Percentiles rank a stretch among this genome's conserved stretches.
Evolutionary conservation across 2,797 vertebrate genomes (phyloP).

Genomic region (Spondyliosoma cantharus): DNA sequence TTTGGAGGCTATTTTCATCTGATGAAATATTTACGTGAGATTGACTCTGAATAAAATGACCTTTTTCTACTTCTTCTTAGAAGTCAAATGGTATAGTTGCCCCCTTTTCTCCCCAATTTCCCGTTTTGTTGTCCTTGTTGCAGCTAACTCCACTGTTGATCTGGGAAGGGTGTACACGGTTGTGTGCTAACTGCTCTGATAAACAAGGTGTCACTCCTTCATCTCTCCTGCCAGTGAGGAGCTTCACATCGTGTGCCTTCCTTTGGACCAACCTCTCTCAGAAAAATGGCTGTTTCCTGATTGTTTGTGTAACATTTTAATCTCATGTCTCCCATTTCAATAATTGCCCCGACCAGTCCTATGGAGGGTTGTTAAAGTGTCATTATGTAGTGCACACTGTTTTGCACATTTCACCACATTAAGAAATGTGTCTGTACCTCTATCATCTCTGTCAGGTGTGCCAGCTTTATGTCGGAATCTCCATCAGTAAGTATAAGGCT

Average conservation of each 20-base stretch:
- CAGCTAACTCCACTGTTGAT: background rate
- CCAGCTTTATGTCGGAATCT: conserved; percentile 37
- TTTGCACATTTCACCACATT: background rate
- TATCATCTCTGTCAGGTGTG: conserved; percentile 71
- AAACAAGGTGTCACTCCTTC: background rate
- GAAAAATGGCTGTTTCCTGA: background rate
- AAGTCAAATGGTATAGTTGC: background rate
- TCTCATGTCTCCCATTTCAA: background rate
- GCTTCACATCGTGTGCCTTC: background rate
- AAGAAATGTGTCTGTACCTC: conserved; percentile 72
- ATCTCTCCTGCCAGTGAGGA: background rate
- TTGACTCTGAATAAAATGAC: no score
- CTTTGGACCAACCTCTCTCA: background rate
- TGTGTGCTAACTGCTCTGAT: background rate
- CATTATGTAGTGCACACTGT: background rate
- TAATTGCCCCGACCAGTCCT: background rate
- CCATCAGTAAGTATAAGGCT: conserved; percentile 66
- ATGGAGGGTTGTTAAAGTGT: background rate
- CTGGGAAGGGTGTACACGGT: no score
- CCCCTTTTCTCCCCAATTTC: background rate
- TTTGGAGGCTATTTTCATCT: background rate
- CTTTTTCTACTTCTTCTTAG: no score
- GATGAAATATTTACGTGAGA: no score
- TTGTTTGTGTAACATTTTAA: background rate
- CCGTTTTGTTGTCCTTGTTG: background rate